A percentile compares a stretch with the other conserved stretches of the same genome.
phyloP scores from a whole-genome alignment of 2,888 invertebrate genomes.

The Xylota sylvarum region DNA sequence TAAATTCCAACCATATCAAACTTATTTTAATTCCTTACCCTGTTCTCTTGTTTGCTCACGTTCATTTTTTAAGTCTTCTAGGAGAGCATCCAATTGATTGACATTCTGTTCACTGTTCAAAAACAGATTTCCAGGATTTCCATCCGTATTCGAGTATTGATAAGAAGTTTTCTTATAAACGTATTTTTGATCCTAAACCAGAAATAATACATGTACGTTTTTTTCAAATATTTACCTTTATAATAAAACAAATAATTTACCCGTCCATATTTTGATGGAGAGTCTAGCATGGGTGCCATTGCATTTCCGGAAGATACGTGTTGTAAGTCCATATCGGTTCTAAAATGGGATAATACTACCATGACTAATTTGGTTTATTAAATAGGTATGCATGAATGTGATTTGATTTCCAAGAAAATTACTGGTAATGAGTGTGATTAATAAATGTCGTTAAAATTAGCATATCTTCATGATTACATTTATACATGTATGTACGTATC shows the following conservation, averaged over 20 bases:
- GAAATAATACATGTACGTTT: not conserved
- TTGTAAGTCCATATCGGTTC: slow-evolving; percentile 66
- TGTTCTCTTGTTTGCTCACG: slow-evolving; percentile 82
- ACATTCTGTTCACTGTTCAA: slow-evolving; percentile 87
- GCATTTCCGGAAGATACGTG: slow-evolving; percentile 65
- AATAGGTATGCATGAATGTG: slow-evolving; percentile 5
- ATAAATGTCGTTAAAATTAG: not conserved
- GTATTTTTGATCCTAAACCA: slow-evolving; percentile 82
- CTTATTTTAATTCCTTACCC: slow-evolving; percentile 78
- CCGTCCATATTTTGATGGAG: slow-evolving; percentile 64
- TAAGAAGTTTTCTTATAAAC: slow-evolving; percentile 84
- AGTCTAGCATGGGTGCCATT: slow-evolving; percentile 60
- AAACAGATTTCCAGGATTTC: slow-evolving; percentile 80
- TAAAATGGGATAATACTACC: slow-evolving; percentile 31
- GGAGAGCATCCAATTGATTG: slow-evolving; percentile 90
- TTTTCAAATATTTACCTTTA: not conserved
- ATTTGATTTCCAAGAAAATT: not conserved
- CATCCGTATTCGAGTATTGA: slow-evolving; percentile 82
- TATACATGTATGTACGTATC: no score
- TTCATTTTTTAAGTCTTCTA: slow-evolving; percentile 89
- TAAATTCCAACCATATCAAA: no score
- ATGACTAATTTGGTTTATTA: slow-evolving; percentile 28
- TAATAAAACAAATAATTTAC: slow-evolving; percentile 42
- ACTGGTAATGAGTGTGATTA: not conserved
- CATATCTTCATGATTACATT: not conserved